A percentile compares a stretch with the other conserved stretches of the same genome.
phyloP scores from a whole-genome alignment of 2,113 vertebrate species.

The Poecile atricapillus region DNA sequence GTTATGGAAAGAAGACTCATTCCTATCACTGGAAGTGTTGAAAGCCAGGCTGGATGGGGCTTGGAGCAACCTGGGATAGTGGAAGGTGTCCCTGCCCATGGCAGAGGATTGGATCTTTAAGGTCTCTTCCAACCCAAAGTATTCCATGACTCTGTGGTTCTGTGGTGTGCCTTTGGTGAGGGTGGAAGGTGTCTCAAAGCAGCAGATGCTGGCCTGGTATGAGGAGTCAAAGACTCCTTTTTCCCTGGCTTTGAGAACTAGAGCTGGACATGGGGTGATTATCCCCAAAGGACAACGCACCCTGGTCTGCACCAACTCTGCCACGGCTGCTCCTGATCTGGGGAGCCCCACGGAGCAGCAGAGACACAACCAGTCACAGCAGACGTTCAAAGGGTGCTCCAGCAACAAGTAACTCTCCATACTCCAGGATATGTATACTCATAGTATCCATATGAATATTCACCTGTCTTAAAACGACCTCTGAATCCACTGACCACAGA shows the following conservation, averaged over 20 bases:
- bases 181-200: background rate
- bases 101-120: background rate
- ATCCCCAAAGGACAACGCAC: background rate
- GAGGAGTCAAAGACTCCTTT: background rate
- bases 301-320: background rate
- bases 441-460: background rate
- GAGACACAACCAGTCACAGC: background rate
- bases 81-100: background rate
- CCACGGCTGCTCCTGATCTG: background rate
- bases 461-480: background rate
- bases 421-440: background rate
- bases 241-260: background rate
- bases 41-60: fast-evolving
- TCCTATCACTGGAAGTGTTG: background rate
- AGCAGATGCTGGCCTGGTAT: background rate
- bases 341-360: background rate
- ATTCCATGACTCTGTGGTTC: background rate
- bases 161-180: background rate
- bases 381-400: background rate
- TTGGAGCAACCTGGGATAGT: background rate
- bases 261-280: background rate
- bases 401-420: background rate
- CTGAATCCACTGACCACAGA: background rate
- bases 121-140: background rate
- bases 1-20: background rate